phyloP scores from a whole-genome alignment of 1,140 invertebrate genomes.

The Anadara kagoshimensis region DNA sequence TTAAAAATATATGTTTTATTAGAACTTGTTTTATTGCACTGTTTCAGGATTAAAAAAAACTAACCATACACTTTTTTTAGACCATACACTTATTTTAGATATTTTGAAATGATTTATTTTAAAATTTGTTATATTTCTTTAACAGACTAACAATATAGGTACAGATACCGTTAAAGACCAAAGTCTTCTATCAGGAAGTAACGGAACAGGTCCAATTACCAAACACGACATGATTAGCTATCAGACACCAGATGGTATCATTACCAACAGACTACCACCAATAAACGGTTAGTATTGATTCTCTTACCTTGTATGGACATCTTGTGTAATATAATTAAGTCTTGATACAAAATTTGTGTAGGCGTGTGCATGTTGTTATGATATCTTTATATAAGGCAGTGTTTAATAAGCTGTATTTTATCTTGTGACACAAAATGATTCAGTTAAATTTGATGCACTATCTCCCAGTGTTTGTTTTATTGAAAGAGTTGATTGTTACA shows the following conservation, averaged over 20 bases:
- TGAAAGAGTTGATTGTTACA: background rate
- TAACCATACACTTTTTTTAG: no score
- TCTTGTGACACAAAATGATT: background rate
- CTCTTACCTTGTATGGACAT: background rate
- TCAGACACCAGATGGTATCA: slow-evolving; percentile 64
- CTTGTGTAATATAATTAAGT: background rate
- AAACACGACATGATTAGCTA: slow-evolving; percentile 71
- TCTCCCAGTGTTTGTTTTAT: background rate
- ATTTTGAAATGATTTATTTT: no score
- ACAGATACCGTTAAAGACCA: slow-evolving; percentile 59
- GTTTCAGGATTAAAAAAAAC: no score
- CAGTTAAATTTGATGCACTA: background rate
- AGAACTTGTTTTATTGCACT: no score
- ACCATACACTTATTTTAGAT: no score
- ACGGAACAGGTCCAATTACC: slow-evolving; percentile 45
- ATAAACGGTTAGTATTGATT: slow-evolving; percentile 52
- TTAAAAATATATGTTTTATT: no score
- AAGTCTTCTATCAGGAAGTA: slow-evolving; percentile 30
- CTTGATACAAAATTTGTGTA: background rate
- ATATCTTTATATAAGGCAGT: background rate
- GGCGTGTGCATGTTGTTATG: background rate
- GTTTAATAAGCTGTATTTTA: background rate
- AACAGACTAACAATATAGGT: slow-evolving; percentile 60
- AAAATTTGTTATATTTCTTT: background rate
- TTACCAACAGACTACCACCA: slow-evolving; percentile 64